Evolutionary conservation across 2,888 invertebrate genomes (phyloP), one percentile per base, ranked within the genome.

Genomic region (Drosophila nr. fundita): DNA sequence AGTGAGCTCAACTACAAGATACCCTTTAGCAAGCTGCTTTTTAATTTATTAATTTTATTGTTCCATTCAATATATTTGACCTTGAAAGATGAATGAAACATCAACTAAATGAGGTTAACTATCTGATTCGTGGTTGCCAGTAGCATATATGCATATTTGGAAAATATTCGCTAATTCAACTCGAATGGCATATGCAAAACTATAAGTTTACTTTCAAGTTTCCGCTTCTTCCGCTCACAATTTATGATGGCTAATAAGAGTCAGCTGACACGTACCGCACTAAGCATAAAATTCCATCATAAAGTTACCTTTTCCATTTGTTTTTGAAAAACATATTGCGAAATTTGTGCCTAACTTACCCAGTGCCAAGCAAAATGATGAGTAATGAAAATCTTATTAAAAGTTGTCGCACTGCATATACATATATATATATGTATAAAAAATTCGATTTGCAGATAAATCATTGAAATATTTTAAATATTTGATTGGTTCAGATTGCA

Each of bases 191-290:
- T 50, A 29, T 34, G n/a, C 49, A 32, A 50, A 27, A 34, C 34
- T 24, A 27, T 60, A 24, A 27, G 11, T 34, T 34, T 27, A 24
- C 15, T 4, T n/a, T 18, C 24, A 3, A 8, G 7, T 15, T 34
- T 21, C 18, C 24, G 24, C 29, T 2, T 24, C 13, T 27, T 67
- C 2, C 27, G n/a, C 34, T 48, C 24, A 24, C 8, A 30, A 27
- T 29, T 53, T 38, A 18, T 42, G 38, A 38, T 32, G 30, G 2
- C 15, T 45, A 55, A 49, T 54, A 30, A 32, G 64, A 32, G 42
- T 40, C 38, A 48, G 13, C 27, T 24, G 54, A 71, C 67, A 72
- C 77, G 76, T 75, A 55, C 50, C 58, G 59, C 60, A 50, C 36
- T 24, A 24, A 59, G 32, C 63, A 64, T 50, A 58, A 34, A 49